Percentiles rank a stretch among this genome's conserved stretches.
Conservation (phyloP, 2,113 vertebrate species). For the Phalacrocorax pelagicus region DNA sequence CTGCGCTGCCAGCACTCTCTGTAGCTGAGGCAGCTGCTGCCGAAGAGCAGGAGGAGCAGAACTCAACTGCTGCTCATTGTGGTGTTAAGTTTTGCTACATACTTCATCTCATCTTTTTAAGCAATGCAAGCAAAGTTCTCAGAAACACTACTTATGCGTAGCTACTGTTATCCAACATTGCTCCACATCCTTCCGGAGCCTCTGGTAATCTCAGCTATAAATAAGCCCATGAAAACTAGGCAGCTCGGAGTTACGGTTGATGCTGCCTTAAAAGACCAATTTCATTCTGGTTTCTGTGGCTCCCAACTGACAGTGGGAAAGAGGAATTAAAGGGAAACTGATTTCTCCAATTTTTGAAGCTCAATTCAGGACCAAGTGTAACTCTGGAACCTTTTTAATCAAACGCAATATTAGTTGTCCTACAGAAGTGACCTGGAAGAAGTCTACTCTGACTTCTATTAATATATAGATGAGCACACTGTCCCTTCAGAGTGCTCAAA, state of each 20-base stretch:
- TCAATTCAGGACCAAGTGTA: background rate
- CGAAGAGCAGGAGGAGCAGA: background rate
- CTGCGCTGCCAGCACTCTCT: background rate
- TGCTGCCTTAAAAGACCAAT: background rate
- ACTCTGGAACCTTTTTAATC: background rate
- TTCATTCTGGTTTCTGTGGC: background rate
- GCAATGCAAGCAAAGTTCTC: background rate
- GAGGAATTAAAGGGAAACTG: background rate
- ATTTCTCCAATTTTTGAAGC: background rate
- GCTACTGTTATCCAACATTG: background rate
- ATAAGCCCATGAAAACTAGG: background rate
- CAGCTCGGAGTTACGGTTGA: background rate
- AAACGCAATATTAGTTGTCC: background rate
- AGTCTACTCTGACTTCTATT: background rate
- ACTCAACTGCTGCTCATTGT: background rate
- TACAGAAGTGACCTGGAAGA: background rate
- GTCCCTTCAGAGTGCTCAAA: background rate
- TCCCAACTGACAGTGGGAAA: background rate
- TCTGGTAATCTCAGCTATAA: background rate
- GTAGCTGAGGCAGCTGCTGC: background rate
- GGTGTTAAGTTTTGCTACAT: background rate
- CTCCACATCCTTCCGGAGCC: background rate
- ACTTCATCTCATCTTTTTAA: background rate
- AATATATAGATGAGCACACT: rapidly evolving
- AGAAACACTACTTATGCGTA: background rate